Conservation (phyloP, 2,888 invertebrate species). For the Limulus polyphemus region DNA sequence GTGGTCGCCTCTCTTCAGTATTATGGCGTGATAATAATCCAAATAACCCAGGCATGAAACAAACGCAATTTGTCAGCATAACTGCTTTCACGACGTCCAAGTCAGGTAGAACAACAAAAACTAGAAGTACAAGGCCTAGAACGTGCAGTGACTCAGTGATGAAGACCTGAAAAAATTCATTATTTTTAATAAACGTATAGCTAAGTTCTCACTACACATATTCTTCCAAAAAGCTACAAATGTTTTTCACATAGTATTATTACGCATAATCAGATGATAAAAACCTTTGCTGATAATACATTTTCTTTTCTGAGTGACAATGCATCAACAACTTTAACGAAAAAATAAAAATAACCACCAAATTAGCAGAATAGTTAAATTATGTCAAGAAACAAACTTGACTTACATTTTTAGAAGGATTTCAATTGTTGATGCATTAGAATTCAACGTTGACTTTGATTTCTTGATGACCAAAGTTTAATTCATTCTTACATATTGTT, state of each 20-base stretch:
- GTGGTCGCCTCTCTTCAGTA: slow-evolving; percentile 45
- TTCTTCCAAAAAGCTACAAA: not conserved
- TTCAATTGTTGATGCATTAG: too few species aligned
- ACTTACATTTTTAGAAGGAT: too few species aligned
- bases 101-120: slow-evolving; percentile 78
- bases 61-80: slow-evolving; percentile 90
- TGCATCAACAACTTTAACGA: too few species aligned
- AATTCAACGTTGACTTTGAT: too few species aligned
- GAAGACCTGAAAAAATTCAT: slow-evolving; percentile 43
- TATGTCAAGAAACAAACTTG: too few species aligned
- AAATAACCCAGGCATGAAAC: slow-evolving; percentile 72
- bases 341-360: too few species aligned
- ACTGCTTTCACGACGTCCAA: slow-evolving; percentile 88
- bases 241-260: not conserved
- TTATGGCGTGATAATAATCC: slow-evolving; percentile 69
- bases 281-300: too few species aligned
- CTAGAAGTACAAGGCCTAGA: slow-evolving; percentile 69
- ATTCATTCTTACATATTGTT: too few species aligned
- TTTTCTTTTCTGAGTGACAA: too few species aligned
- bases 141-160: slow-evolving; percentile 79
- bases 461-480: too few species aligned
- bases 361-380: too few species aligned
- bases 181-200: not conserved
- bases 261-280: too few species aligned
- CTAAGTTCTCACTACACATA: not conserved